Conservation (phyloP, 2,113 vertebrate species). For the Malurus elegans region DNA sequence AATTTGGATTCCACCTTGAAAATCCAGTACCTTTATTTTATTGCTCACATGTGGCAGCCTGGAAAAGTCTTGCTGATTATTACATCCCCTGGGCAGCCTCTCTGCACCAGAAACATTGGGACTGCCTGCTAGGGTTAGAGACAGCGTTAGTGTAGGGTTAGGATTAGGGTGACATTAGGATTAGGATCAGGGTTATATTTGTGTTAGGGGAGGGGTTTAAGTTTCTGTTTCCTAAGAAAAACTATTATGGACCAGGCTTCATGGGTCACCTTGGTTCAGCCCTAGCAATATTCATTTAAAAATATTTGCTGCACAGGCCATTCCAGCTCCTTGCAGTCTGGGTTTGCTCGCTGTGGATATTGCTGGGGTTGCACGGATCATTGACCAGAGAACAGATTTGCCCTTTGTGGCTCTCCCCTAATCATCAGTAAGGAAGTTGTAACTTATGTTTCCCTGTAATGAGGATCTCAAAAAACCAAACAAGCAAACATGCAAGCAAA, state of each 20-base stretch:
- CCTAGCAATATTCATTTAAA: slow-evolving; percentile 57
- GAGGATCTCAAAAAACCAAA: slow-evolving; percentile 11
- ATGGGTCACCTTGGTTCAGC: slow-evolving; percentile 64
- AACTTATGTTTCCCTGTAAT: slow-evolving; percentile 47
- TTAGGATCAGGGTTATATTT: neutral
- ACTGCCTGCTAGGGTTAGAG: neutral
- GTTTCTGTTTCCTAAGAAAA: slow-evolving; percentile 20
- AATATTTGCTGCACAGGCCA: slow-evolving; percentile 38
- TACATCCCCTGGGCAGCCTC: neutral
- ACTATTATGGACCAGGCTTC: slow-evolving; percentile 32
- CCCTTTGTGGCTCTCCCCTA: slow-evolving; percentile 59
- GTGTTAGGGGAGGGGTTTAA: neutral
- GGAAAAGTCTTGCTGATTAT: neutral
- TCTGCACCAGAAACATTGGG: neutral
- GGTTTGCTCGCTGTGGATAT: slow-evolving; percentile 63
- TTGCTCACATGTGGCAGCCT: neutral
- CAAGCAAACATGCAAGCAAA: neutral
- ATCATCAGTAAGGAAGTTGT: slow-evolving; percentile 58
- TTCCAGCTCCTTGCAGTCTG: slow-evolving; percentile 49
- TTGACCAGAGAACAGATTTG: slow-evolving; percentile 64
- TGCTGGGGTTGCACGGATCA: slow-evolving; percentile 63
- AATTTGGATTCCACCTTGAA: neutral
- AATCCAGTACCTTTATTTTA: neutral
- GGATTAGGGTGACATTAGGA: neutral
- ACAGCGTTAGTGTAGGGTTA: neutral